Evolutionary conservation across 2,797 vertebrate species (phyloP).

Genomic region (Lophotriccus pileatus): DNA sequence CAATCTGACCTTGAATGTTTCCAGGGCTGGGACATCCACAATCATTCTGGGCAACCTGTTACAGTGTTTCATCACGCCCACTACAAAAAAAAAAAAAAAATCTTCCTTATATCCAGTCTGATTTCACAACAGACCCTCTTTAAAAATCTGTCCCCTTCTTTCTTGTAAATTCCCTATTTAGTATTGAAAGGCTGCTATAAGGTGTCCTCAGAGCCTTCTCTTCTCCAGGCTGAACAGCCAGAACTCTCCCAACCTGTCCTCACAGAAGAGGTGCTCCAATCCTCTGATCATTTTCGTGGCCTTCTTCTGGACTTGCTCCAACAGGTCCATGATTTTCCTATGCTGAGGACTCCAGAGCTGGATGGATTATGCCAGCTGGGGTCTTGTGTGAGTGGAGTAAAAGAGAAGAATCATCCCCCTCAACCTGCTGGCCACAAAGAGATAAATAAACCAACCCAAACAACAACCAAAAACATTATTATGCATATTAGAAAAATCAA

Average conservation of each 20-base stretch:
- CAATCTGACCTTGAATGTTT: neutral
- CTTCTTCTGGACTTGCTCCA: accelerated
- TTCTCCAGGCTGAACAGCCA: neutral
- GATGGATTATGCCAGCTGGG: neutral
- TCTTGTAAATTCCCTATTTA: neutral
- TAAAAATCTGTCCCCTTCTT: neutral
- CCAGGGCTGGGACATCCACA: accelerated
- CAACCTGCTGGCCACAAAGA: neutral
- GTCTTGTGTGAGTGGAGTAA: accelerated
- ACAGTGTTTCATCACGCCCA: neutral
- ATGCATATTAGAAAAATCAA: neutral
- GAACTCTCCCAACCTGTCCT: neutral
- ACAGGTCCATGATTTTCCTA: neutral
- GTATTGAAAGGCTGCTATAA: neutral
- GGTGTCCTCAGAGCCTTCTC: accelerated
- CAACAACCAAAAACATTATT: neutral
- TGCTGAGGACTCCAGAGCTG: neutral
- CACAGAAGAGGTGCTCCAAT: accelerated
- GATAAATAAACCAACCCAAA: too few species aligned
- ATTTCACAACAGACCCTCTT: neutral
- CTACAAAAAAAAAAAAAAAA: neutral
- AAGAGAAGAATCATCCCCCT: neutral
- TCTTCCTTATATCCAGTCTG: neutral
- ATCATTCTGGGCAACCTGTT: neutral
- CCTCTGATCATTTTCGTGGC: too few species aligned